A percentile compares a stretch with the other conserved stretches of the same genome.
phyloP scores from a whole-genome alignment of 2,888 invertebrate species.

The Steinernema carpocapsae region DNA sequence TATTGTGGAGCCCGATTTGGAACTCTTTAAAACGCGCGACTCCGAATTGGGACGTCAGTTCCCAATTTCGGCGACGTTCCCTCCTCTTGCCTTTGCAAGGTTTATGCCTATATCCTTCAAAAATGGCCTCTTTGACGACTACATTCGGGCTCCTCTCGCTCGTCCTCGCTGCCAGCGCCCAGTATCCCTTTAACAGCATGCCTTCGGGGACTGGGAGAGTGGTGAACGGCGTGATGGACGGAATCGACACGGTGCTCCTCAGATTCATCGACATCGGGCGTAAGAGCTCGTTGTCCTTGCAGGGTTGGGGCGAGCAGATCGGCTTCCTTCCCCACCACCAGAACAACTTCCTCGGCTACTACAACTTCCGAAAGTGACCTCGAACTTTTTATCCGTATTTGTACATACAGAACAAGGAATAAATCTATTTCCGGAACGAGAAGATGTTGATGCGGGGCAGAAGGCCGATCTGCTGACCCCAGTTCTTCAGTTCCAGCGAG shows the following conservation, averaged over 20 bases:
- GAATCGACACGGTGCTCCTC: constrained; percentile 16
- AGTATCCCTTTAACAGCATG: background rate
- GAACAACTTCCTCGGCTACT: background rate
- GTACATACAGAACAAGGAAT: background rate
- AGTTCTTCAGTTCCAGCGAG: constrained; percentile 10
- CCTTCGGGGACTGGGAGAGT: background rate
- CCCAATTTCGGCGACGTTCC: background rate
- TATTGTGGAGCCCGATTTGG: too few relatives aligned
- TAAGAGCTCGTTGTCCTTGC: background rate
- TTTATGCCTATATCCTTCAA: background rate
- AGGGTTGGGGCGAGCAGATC: constrained; percentile 25
- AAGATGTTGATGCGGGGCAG: constrained; percentile 13
- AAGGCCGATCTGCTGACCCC: constrained; percentile 6
- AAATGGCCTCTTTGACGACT: background rate
- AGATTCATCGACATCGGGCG: constrained; percentile 10
- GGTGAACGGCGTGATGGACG: constrained; percentile 29
- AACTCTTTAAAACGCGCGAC: background rate
- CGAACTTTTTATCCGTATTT: background rate
- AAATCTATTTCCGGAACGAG: background rate
- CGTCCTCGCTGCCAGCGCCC: background rate
- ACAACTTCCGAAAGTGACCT: background rate
- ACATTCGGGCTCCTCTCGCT: too few relatives aligned
- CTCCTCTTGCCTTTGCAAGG: background rate
- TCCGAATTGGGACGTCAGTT: background rate
- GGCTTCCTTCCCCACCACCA: constrained; percentile 4